Evolutionary conservation across 2,113 vertebrate species (phyloP).

Genomic region (Macaca mulatta): DNA sequence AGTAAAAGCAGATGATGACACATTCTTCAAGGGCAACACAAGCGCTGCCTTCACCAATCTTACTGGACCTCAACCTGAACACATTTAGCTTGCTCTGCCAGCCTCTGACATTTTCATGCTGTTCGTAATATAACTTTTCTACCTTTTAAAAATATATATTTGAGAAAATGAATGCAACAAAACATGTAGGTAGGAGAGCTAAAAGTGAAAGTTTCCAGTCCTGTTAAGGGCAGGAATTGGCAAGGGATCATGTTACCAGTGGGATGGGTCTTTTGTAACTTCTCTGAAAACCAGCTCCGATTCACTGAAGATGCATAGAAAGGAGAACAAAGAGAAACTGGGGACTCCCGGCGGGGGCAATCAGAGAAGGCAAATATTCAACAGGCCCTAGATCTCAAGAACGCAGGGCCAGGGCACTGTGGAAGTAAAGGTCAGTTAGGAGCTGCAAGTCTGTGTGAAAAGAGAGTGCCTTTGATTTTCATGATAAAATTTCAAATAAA

Average conservation of each 20-base stretch:
- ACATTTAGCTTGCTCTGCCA: conserved; percentile 56
- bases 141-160: background rate
- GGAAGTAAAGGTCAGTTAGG: background rate
- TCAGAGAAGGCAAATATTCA: background rate
- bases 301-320: background rate
- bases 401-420: background rate
- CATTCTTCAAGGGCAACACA: conserved; percentile 66
- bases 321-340: background rate
- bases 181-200: background rate
- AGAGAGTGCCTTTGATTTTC: background rate
- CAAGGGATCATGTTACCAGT: background rate
- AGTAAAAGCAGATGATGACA: conserved; percentile 78
- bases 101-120: conserved; percentile 28
- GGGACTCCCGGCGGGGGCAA: background rate
- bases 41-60: conserved; percentile 17
- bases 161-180: background rate
- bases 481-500: background rate
- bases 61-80: background rate
- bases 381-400: background rate
- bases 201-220: background rate
- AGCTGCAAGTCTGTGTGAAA: background rate
- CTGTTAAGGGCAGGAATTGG: background rate
- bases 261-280: background rate
- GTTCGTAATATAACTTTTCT: background rate
- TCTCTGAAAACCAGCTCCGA: background rate